Conservation (phyloP, 2,888 invertebrate species). For the Alsophila aescularia region DNA sequence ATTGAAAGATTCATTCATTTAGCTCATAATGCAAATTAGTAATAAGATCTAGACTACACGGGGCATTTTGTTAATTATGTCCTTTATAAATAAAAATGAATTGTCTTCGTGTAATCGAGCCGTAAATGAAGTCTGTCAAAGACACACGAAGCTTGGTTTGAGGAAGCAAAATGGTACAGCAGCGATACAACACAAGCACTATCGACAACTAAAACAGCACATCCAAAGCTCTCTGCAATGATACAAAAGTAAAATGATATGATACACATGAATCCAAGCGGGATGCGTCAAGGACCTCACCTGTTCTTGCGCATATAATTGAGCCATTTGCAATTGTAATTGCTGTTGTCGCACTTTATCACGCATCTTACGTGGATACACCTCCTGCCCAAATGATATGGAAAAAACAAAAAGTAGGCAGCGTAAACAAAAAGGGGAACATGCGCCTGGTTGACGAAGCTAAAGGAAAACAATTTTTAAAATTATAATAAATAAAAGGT, state of each 20-base stretch:
- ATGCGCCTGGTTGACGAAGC: conserved; percentile 75
- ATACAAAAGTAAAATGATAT: conserved; percentile 49
- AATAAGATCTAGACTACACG: conserved; percentile 11
- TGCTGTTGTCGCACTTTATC: conserved; percentile 89
- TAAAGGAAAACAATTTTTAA: conserved; percentile 42
- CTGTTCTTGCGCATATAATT: conserved; percentile 83
- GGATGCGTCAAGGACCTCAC: conserved; percentile 80
- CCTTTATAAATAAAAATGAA: conserved; percentile 11
- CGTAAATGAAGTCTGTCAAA: conserved; percentile 26
- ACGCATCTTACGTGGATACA: conserved; percentile 92
- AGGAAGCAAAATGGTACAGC: conserved; percentile 60
- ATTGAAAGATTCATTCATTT: neutral
- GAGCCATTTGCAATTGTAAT: conserved; percentile 85
- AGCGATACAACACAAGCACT: conserved; percentile 70
- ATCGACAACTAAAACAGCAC: conserved; percentile 77
- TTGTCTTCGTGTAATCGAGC: conserved; percentile 10
- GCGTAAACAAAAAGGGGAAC: conserved; percentile 81
- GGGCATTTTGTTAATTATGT: conserved; percentile 13
- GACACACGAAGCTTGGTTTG: conserved; percentile 48
- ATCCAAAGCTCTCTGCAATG: conserved; percentile 76
- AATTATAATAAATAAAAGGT: conserved; percentile 54
- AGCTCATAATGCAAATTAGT: conserved; percentile 26
- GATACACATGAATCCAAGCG: conserved; percentile 68
- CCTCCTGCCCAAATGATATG: conserved; percentile 88
- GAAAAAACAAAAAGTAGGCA: conserved; percentile 84